Evolutionary conservation across 2,797 vertebrate species (phyloP).

Genomic region (Euphonia xanthogaster): DNA sequence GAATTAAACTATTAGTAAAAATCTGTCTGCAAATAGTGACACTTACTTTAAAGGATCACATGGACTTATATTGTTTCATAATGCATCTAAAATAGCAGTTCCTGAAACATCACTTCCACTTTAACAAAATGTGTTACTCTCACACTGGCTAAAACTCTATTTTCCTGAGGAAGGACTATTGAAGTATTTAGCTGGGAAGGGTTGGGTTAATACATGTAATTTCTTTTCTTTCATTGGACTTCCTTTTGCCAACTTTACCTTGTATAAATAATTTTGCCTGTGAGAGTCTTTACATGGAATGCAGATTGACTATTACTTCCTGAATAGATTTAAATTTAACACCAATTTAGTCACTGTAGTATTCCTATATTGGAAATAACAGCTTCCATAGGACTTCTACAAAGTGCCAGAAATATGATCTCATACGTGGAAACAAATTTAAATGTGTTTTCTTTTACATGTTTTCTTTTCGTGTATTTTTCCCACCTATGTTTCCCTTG

Average conservation of each 20-base stretch:
- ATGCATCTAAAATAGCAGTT: constrained; percentile 61
- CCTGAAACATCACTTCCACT: constrained; percentile 57
- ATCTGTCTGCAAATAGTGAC: constrained; percentile 63
- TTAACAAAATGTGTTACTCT: constrained; percentile 58
- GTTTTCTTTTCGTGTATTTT: constrained; percentile 69
- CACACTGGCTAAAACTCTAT: constrained; percentile 28
- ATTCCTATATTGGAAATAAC: constrained; percentile 77
- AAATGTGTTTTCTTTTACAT: constrained; percentile 75
- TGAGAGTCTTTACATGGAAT: constrained; percentile 74
- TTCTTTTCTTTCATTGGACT: constrained; percentile 68
- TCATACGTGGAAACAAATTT: constrained; percentile 78
- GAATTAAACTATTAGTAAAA: constrained; percentile 60
- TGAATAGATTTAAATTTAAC: constrained; percentile 82
- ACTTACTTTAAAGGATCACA: constrained; percentile 52
- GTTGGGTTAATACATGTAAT: constrained; percentile 61
- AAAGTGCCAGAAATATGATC: constrained; percentile 85
- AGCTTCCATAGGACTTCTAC: constrained; percentile 79
- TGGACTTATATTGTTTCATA: constrained; percentile 60
- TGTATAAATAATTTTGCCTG: constrained; percentile 79
- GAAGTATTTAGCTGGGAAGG: constrained; percentile 56
- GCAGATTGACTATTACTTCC: constrained; percentile 81
- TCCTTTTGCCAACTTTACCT: constrained; percentile 78
- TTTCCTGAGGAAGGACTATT: constrained; percentile 60
- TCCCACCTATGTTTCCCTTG: constrained; percentile 67
- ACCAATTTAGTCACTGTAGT: constrained; percentile 77